A percentile compares a stretch with the other conserved stretches of the same genome.
phyloP scores from a whole-genome alignment of 2,888 invertebrate species.

The Rutpela maculata region DNA sequence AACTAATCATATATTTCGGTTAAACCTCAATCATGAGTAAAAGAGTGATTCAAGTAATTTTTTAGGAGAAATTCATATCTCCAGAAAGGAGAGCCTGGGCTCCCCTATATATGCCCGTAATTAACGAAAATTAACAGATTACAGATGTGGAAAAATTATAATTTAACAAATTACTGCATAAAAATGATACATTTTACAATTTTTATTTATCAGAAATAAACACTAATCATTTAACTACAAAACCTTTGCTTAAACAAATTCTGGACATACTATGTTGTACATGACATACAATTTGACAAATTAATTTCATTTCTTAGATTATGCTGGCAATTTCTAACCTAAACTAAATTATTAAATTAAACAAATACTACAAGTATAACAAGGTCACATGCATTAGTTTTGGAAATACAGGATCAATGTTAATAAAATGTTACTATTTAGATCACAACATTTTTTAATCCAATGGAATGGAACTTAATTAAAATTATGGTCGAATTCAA shows the following conservation, averaged over 20 bases:
- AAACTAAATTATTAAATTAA: conserved; percentile 3
- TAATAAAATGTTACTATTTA: neutral
- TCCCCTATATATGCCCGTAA: too few species aligned
- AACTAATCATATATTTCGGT: too few species aligned
- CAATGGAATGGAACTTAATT: neutral
- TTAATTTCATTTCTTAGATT: neutral
- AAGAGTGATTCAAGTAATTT: too few species aligned
- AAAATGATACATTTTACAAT: neutral
- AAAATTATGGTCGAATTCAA: neutral
- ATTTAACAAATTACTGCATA: neutral
- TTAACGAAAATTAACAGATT: neutral
- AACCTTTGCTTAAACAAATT: neutral
- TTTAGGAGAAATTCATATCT: too few species aligned
- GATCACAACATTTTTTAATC: neutral
- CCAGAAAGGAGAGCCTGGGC: too few species aligned
- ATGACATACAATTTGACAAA: neutral
- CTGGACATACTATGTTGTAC: neutral
- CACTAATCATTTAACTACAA: neutral
- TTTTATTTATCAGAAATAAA: neutral
- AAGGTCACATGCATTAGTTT: conserved; percentile 11
- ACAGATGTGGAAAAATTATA: neutral
- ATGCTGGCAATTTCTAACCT: neutral
- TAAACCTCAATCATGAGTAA: too few species aligned
- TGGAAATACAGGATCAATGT: conserved; percentile 12
- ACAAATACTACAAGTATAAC: conserved; percentile 4